Conservation (phyloP, 2,888 invertebrate genomes). For the Drosophila nr. perissopoda region DNA sequence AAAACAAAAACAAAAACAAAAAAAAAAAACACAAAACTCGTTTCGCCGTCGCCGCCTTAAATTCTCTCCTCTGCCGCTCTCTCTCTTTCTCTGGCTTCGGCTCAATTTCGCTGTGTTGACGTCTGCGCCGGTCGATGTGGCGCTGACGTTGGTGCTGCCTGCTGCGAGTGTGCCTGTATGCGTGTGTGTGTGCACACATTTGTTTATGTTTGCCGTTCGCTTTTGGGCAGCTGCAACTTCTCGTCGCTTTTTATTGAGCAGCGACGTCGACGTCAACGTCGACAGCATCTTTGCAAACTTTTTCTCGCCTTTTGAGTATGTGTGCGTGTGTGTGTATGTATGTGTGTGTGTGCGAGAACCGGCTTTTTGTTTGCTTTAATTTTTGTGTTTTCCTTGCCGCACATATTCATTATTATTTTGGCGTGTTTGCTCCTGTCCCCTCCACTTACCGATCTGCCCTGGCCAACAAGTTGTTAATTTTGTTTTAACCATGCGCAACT, state of each 20-base stretch:
- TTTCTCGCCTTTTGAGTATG: slow-evolving; percentile 42
- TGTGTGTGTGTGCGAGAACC: slow-evolving; percentile 60
- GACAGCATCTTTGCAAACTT: slow-evolving; percentile 61
- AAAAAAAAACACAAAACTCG: slow-evolving; percentile 43
- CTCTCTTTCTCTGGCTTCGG: slow-evolving; percentile 23
- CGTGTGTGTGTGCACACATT: slow-evolving; percentile 30
- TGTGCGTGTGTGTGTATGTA: slow-evolving; percentile 1
- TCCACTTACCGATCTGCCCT: slow-evolving; percentile 15
- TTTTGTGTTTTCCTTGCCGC: slow-evolving; percentile 51
- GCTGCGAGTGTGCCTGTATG: not conserved
- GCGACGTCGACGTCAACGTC: slow-evolving; percentile 34
- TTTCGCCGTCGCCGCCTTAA: slow-evolving; percentile 28
- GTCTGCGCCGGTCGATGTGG: slow-evolving; percentile 72
- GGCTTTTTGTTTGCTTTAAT: slow-evolving; percentile 79
- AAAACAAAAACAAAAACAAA: slow-evolving; percentile 21
- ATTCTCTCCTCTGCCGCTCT: slow-evolving; percentile 37
- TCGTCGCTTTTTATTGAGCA: slow-evolving; percentile 26
- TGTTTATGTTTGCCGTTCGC: slow-evolving; percentile 60
- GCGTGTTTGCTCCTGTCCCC: not conserved
- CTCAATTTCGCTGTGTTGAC: slow-evolving; percentile 58
- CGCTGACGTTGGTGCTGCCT: slow-evolving; percentile 47
- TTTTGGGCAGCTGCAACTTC: slow-evolving; percentile 53
- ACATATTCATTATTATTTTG: slow-evolving; percentile 49
- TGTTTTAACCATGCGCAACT: slow-evolving; percentile 39
- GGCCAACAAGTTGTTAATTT: slow-evolving; percentile 66